Percentiles rank a stretch among this genome's conserved stretches.
Conservation (phyloP, 2,888 invertebrate genomes). For the Drosophila histrio region DNA sequence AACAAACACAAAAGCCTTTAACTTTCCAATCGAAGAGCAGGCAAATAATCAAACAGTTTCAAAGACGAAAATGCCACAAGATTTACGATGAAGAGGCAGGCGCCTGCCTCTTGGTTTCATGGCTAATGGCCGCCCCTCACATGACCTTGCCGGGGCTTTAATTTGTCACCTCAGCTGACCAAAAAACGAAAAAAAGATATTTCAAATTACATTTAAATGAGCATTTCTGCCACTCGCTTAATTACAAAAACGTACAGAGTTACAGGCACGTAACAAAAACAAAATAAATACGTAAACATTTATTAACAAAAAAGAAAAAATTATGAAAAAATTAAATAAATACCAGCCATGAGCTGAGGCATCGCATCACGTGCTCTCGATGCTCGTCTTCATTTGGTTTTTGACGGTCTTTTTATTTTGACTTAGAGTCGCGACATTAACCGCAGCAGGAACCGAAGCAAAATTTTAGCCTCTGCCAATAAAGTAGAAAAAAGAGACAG, state of each 20-base stretch:
- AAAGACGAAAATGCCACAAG: constrained; percentile 37
- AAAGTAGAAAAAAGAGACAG: constrained; percentile 13
- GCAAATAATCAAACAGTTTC: constrained; percentile 13
- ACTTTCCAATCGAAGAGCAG: constrained; percentile 56
- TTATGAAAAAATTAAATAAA: constrained; percentile 21
- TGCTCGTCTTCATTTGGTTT: constrained; percentile 43
- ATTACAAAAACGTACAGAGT: constrained; percentile 46
- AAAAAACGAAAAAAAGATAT: constrained; percentile 14
- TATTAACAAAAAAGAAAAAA: constrained; percentile 15
- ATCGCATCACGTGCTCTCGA: constrained; percentile 64
- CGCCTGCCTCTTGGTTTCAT: constrained; percentile 49
- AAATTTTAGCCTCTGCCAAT: constrained; percentile 14
- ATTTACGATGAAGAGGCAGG: constrained; percentile 28
- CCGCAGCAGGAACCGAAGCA: constrained; percentile 54
- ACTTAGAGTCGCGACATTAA: constrained; percentile 34
- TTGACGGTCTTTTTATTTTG: constrained; percentile 6
- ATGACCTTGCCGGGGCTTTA: constrained; percentile 72
- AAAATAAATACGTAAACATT: not conserved
- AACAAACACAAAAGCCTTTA: constrained; percentile 11
- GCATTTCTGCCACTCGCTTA: constrained; percentile 62
- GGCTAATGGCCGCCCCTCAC: constrained; percentile 79
- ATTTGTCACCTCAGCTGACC: constrained; percentile 75
- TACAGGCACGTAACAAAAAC: constrained; percentile 13
- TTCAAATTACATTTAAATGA: constrained; percentile 77
- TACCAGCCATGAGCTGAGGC: constrained; percentile 41